phyloP scores from a whole-genome alignment of 2,888 invertebrate genomes.

The Norana najaformis region DNA sequence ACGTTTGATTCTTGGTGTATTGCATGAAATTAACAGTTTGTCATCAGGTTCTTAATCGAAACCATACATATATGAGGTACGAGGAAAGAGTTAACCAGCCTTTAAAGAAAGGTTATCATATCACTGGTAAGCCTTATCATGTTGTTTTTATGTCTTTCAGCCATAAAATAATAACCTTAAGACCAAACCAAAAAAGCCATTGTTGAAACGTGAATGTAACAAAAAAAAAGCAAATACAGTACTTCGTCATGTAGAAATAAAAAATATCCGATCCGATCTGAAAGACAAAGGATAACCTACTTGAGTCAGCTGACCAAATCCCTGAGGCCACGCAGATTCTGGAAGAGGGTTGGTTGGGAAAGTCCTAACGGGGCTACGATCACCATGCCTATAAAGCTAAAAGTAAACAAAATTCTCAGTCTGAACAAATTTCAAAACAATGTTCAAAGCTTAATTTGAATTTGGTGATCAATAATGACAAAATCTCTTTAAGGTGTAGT shows the following conservation, averaged over 20 bases:
- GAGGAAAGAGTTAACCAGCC: no score
- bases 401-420: not conserved
- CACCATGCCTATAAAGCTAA: slow-evolving; percentile 84
- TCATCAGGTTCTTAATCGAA: not conserved
- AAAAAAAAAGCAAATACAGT: no score
- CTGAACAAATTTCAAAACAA: not conserved
- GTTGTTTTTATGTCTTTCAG: not conserved
- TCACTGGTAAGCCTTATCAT: not conserved
- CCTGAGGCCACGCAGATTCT: slow-evolving; percentile 78
- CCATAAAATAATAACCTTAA: not conserved
- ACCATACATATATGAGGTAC: not conserved
- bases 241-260: not conserved
- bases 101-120: not conserved
- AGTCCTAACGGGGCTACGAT: slow-evolving; percentile 79
- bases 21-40: not conserved
- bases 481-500: no score
- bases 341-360: slow-evolving; percentile 84
- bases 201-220: not conserved
- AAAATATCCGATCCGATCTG: not conserved
- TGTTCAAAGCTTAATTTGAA: no score
- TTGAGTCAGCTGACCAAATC: slow-evolving; percentile 84
- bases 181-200: not conserved
- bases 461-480: no score
- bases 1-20: not conserved
- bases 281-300: slow-evolving; percentile 65